Evolutionary conservation across 2,113 vertebrate species (phyloP).

Genomic region (Agapornis roseicollis): DNA sequence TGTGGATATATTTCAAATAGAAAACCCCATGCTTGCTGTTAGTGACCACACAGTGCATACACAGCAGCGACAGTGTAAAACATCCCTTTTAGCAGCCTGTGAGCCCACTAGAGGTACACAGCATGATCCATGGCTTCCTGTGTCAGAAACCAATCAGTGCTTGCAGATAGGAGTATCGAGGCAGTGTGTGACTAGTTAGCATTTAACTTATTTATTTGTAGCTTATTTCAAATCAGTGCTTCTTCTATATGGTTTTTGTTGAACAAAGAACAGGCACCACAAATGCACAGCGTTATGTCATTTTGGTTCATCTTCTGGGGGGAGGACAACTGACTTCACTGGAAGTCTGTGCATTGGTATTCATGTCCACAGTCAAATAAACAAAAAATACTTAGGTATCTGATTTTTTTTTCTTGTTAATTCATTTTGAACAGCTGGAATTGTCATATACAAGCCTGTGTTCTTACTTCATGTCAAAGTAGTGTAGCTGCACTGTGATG

Average conservation of each 20-base stretch:
- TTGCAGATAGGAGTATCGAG: not conserved
- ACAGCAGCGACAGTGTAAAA: not conserved
- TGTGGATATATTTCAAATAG: not conserved
- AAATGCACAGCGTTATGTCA: not conserved
- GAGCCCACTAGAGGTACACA: not conserved
- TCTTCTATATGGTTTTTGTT: not conserved
- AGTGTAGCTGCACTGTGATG: not conserved
- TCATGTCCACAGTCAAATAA: not conserved
- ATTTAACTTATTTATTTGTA: not conserved
- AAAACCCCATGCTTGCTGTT: not conserved
- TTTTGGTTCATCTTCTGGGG: not conserved
- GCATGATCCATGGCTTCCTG: not conserved
- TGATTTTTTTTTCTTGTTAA: not conserved
- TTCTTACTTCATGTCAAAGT: not conserved
- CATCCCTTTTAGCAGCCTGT: not conserved
- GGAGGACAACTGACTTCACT: not conserved
- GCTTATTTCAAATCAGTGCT: not conserved
- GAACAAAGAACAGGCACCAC: not conserved
- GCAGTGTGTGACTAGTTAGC: not conserved
- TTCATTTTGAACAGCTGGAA: not conserved
- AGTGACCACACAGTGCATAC: not conserved
- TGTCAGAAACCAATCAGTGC: not conserved
- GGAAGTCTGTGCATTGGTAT: not conserved
- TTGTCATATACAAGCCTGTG: not conserved
- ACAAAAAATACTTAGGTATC: not conserved